Conservation (phyloP, 2,797 vertebrate species). For the Arnoldichthys spilopterus region DNA sequence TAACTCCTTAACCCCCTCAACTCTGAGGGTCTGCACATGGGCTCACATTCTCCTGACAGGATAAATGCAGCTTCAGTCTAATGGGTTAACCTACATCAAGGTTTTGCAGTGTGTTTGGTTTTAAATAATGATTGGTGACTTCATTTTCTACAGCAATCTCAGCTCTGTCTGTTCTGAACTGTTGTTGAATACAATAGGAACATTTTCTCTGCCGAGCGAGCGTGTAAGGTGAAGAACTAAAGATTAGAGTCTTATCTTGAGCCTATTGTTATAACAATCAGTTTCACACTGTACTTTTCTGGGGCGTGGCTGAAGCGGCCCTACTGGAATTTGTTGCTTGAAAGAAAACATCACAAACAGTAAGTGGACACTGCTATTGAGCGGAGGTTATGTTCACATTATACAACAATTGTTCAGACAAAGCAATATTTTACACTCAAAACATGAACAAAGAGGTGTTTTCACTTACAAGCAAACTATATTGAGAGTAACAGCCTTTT, state of each 20-base stretch:
- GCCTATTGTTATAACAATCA: constrained; percentile 28
- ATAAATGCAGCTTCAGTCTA: neutral
- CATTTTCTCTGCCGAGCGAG: neutral
- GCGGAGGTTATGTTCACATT: neutral
- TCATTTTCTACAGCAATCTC: neutral
- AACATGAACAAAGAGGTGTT: neutral
- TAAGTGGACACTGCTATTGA: neutral
- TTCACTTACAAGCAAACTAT: neutral
- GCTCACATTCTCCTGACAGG: too few relatives aligned
- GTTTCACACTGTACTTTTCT: constrained; percentile 22
- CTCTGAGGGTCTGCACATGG: too few relatives aligned
- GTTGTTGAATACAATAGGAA: neutral
- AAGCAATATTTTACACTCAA: neutral
- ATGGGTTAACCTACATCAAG: neutral
- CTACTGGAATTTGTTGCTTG: neutral
- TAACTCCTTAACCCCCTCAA: neutral
- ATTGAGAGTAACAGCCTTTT: too few relatives aligned
- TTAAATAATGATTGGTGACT: neutral
- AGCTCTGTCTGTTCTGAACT: neutral
- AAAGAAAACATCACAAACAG: neutral
- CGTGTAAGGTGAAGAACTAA: constrained; percentile 4
- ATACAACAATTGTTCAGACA: neutral
- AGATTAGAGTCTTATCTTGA: neutral
- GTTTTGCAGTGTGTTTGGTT: neutral
- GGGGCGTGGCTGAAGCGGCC: constrained; percentile 39